phyloP scores from a whole-genome alignment of 2,888 invertebrate genomes.

The Morpho achilles region DNA sequence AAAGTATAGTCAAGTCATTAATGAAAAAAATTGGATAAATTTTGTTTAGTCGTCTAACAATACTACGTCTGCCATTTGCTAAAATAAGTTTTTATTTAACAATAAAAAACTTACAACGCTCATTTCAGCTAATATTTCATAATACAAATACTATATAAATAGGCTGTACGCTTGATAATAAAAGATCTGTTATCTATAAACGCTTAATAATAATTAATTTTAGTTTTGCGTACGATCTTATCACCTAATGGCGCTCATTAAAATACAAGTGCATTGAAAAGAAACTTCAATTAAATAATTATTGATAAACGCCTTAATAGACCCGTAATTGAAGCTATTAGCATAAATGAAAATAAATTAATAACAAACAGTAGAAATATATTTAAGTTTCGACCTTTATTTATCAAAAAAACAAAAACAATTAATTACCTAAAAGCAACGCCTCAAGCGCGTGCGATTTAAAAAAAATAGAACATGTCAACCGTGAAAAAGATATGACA shows the following conservation, averaged over 20 bases:
- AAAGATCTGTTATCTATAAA: constrained; percentile 4
- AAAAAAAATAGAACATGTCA: constrained; percentile 56
- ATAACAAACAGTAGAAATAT: constrained; percentile 17
- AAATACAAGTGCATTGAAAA: constrained; percentile 11
- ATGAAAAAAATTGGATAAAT: not conserved
- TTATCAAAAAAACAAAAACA: constrained; percentile 18
- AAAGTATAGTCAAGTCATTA: not conserved
- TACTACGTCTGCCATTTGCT: not conserved
- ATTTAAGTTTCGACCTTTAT: constrained; percentile 21
- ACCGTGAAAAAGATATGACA: constrained; percentile 53
- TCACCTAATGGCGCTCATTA: constrained; percentile 5
- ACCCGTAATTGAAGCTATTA: constrained; percentile 23
- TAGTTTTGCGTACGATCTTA: constrained; percentile 7
- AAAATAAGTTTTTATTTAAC: not conserved
- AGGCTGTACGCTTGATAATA: not conserved
- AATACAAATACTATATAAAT: not conserved
- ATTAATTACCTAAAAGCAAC: constrained; percentile 35
- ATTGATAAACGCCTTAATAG: constrained; percentile 19
- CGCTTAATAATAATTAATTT: constrained; percentile 1
- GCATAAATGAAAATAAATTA: constrained; percentile 21
- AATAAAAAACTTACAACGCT: not conserved
- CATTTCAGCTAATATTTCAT: not conserved
- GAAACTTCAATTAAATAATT: constrained; percentile 7
- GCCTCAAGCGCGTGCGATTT: constrained; percentile 63
- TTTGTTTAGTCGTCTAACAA: not conserved